Conservation (phyloP, 2,113 vertebrate species). For the Saguinus midas region DNA sequence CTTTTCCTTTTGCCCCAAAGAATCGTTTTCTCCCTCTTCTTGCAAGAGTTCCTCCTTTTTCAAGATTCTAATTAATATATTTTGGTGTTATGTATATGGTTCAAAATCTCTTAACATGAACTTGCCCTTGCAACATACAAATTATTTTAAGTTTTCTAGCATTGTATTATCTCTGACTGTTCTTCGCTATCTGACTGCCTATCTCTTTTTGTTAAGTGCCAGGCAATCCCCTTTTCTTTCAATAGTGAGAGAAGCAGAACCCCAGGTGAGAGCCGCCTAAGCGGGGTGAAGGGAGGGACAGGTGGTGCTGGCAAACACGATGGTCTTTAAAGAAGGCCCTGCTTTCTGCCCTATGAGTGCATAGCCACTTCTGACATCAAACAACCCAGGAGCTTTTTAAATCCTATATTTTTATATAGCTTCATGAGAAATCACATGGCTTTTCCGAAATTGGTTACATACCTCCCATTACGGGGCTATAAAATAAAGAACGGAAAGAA, state of each 20-base stretch:
- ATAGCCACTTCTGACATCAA: not conserved
- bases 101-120: not conserved
- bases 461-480: constrained; percentile 25
- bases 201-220: not conserved
- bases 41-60: not conserved
- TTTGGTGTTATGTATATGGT: not conserved
- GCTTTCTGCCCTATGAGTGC: not conserved
- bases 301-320: not conserved
- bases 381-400: not conserved
- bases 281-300: not conserved
- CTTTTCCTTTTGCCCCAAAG: not conserved
- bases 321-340: not conserved
- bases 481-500: constrained; percentile 32
- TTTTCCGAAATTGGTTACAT: constrained; percentile 18
- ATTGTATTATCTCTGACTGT: not conserved
- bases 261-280: not conserved
- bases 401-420: not conserved
- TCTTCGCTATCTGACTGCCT: not conserved
- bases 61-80: not conserved
- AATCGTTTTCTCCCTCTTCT: not conserved
- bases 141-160: not conserved
- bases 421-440: not conserved
- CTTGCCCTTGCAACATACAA: not conserved
- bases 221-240: constrained; percentile 10
- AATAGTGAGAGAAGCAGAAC: not conserved